Conservation (phyloP, 2,888 invertebrate species). For the Phortica magna region DNA sequence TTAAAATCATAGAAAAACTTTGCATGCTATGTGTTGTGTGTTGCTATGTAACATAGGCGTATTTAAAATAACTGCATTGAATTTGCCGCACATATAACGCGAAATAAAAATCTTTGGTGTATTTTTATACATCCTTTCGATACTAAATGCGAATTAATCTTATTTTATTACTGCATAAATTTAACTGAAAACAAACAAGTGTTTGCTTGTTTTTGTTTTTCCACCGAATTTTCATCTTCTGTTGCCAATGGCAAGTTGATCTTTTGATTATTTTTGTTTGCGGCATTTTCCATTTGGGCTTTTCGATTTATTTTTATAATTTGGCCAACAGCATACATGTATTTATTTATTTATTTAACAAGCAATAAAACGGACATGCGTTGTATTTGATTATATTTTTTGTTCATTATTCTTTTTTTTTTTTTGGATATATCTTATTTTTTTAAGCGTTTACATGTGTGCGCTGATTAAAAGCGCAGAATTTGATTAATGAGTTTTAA, state of each 20-base stretch:
- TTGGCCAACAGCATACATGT: neutral
- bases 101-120: no score
- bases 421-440: neutral
- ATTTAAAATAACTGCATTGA: no score
- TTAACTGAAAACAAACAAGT: no score
- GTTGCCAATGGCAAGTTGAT: neutral
- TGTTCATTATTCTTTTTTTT: no score
- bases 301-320: neutral
- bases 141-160: no score
- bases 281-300: neutral
- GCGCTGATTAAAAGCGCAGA: neutral
- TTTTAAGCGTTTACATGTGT: neutral
- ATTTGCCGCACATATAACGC: no score
- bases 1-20: no score
- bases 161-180: no score
- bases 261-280: neutral
- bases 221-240: neutral
- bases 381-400: neutral
- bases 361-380: neutral
- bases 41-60: no score
- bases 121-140: no score
- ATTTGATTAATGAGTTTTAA: neutral
- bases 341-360: constrained; percentile 1
- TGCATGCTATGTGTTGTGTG: no score
- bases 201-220: neutral